Evolutionary conservation across 2,797 vertebrate genomes (phyloP), one percentile per base, ranked within the genome.

Genomic region (Hippoglossus hippoglossus): DNA sequence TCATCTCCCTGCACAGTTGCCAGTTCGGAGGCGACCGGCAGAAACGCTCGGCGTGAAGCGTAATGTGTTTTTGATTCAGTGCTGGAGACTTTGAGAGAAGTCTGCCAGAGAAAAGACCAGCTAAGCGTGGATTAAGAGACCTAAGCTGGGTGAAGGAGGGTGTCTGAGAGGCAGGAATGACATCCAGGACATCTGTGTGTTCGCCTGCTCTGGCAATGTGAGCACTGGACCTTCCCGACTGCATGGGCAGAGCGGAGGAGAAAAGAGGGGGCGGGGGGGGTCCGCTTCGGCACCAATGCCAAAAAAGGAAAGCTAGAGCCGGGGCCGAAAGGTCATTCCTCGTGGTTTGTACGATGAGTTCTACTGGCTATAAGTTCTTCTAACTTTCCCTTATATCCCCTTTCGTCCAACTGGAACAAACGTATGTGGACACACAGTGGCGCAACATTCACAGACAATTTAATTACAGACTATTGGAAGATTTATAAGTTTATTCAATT

Each of bases 61-160:
- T 56, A 61, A 80, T 68, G 73, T 82, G 67, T 58, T 79, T 87
- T 74, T 66, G 49, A 71, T 83, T 84, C 21, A 2, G 39, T 13
- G 46, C 49, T 21, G 31, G 56, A 65, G 60, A 76, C 72, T 82
- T 79, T 79, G 63, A 77, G 70, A 71, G 16, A 75, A 73, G 72
- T 85, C 80, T 73, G 55, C 79, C 77, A 77, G 82, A 67, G 89
- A 90, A 91, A 90, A 90, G 88, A 81, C 78, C 89, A 87, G 91
- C 87, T 93, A 87, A 93, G 89, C 61, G 2, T 76, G 85, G 91
- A 92, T 93, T 93, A 93, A 72, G 73, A 81, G 73, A 68, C 60
- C 72, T 93, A 91, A 92, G 87, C 87, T 86, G 86, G 81, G 71
- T 79, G 79, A 90, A 87, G 80, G 77, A 88, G 86, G 79, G 79